Conservation (phyloP, 2,888 invertebrate genomes). For the Drosophila heteroneura region DNA sequence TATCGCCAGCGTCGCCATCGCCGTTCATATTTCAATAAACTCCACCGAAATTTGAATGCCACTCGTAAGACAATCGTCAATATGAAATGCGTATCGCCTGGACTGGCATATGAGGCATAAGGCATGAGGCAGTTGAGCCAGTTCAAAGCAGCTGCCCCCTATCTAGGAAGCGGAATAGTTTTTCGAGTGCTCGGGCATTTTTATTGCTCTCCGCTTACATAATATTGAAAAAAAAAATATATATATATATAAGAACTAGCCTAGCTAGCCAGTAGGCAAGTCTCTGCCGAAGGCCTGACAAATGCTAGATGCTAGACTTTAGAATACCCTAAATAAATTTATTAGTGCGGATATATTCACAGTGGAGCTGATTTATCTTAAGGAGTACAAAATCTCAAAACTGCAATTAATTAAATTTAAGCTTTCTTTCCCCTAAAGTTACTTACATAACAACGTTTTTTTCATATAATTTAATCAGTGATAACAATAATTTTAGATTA, state of each 20-base stretch:
- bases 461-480: background rate
- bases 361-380: background rate
- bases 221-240: constrained; percentile 49
- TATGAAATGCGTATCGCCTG: constrained; percentile 70
- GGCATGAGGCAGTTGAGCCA: constrained; percentile 24
- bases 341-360: background rate
- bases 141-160: constrained; percentile 32
- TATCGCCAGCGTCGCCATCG: constrained; percentile 59
- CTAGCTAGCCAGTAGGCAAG: constrained; percentile 17
- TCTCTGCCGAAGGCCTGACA: background rate
- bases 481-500: background rate
- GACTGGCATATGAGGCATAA: constrained; percentile 58
- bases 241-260: background rate
- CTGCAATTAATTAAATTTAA: background rate
- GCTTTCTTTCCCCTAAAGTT: background rate
- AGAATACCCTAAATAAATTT: constrained; percentile 8
- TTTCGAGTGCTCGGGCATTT: constrained; percentile 77
- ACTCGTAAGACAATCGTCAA: constrained; percentile 67
- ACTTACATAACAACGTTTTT: fast-evolving
- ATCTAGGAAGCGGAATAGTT: constrained; percentile 27
- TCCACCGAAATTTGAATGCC: constrained; percentile 77
- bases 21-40: constrained; percentile 80
- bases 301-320: background rate
- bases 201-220: constrained; percentile 74
- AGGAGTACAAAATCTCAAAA: background rate